Evolutionary conservation across 2,113 vertebrate species (phyloP).

Genomic region (Solea senegalensis): DNA sequence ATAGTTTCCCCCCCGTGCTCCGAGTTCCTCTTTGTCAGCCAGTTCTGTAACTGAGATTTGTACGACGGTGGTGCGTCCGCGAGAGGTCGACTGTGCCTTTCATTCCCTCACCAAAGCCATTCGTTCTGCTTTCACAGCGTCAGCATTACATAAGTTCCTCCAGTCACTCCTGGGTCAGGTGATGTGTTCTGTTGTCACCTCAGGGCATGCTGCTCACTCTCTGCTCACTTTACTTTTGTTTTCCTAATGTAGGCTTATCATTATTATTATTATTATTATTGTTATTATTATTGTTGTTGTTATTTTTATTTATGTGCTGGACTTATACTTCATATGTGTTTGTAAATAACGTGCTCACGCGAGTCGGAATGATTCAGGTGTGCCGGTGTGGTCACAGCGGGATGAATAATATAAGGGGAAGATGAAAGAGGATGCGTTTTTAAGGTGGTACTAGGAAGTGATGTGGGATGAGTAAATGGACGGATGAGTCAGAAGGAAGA

Average conservation of each 20-base stretch:
- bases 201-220: slow-evolving; percentile 63
- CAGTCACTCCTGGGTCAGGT: slow-evolving; percentile 13
- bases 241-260: slow-evolving; percentile 53
- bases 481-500: slow-evolving; percentile 14
- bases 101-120: slow-evolving; percentile 40
- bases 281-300: slow-evolving; percentile 15
- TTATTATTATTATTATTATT: slow-evolving; percentile 49
- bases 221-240: slow-evolving; percentile 38
- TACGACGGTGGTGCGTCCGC: slow-evolving; percentile 4
- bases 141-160: slow-evolving; percentile 19
- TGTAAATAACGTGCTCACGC: slow-evolving; percentile 51
- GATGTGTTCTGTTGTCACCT: slow-evolving; percentile 45
- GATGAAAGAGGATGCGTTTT: slow-evolving; percentile 8
- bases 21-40: slow-evolving; percentile 47
- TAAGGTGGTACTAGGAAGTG: slow-evolving; percentile 39
- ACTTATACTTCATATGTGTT: slow-evolving; percentile 49
- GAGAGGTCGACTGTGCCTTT: slow-evolving; percentile 4
- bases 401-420: background rate
- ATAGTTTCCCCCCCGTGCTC: slow-evolving; percentile 33
- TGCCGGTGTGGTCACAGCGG: background rate
- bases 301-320: slow-evolving; percentile 67
- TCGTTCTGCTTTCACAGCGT: slow-evolving; percentile 9
- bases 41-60: background rate
- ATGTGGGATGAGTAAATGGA: background rate
- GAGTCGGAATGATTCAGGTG: slow-evolving; percentile 11